Conservation (phyloP, 37 sponge, comb jelly and placozoan species). For the Cladorhizidae sp. region DNA sequence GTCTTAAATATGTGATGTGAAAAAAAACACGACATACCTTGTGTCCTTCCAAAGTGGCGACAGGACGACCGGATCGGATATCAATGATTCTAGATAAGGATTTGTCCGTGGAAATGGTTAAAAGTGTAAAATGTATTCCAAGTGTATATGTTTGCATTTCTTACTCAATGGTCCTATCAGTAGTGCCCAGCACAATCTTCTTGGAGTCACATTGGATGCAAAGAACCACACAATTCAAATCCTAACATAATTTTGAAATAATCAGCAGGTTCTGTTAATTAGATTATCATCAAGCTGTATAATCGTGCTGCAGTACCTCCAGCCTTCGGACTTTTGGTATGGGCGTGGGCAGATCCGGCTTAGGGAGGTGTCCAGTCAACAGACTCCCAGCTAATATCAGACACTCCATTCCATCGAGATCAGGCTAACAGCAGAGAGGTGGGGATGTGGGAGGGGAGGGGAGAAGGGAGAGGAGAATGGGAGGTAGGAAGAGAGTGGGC, state of each 20-base stretch:
- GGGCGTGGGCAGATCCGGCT: constrained; percentile 38
- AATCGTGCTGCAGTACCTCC: constrained; percentile 21
- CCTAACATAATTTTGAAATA: neutral
- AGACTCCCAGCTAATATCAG: constrained; percentile 65
- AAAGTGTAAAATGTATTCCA: too few species aligned
- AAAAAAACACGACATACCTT: constrained; percentile 54
- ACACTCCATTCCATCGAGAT: constrained; percentile 58
- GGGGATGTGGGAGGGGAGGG: neutral
- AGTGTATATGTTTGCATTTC: neutral
- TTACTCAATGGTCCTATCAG: constrained; percentile 56
- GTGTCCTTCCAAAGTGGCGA: constrained; percentile 56
- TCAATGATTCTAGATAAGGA: constrained; percentile 45
- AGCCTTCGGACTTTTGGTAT: constrained; percentile 50
- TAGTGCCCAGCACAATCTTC: constrained; percentile 72
- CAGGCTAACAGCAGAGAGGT: constrained; percentile 15
- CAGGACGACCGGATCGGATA: constrained; percentile 65
- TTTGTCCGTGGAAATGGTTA: too few species aligned
- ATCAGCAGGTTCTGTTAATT: neutral
- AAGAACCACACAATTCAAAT: constrained; percentile 32
- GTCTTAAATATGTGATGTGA: too few species aligned
- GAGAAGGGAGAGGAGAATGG: too few species aligned
- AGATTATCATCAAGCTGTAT: too few species aligned
- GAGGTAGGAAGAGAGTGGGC: too few species aligned
- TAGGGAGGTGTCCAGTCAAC: constrained; percentile 11
- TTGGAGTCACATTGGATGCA: constrained; percentile 75